Conservation (phyloP, 2,797 vertebrate species). For the Tenualosa thibaudeaui region DNA sequence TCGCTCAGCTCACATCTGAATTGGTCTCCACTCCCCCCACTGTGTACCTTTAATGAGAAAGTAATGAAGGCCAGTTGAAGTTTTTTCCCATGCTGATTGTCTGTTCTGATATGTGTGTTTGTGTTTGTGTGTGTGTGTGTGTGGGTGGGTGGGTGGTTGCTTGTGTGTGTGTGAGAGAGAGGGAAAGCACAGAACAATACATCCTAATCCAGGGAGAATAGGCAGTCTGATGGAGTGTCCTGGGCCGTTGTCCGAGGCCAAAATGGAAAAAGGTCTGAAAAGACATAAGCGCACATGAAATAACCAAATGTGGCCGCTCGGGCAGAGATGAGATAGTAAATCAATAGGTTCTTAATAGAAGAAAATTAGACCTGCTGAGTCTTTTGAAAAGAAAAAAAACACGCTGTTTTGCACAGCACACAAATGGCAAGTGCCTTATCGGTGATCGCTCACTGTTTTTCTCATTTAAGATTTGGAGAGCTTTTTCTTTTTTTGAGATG, state of each 20-base stretch:
- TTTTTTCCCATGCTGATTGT: neutral
- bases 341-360: constrained; percentile 15
- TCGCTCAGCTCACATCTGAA: neutral
- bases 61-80: constrained; percentile 17
- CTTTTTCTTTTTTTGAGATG: neutral
- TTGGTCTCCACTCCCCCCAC: neutral
- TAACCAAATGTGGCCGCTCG: neutral
- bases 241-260: neutral
- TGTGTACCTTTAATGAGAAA: constrained; percentile 20
- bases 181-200: neutral
- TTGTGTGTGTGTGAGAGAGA: neutral
- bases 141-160: neutral
- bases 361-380: neutral
- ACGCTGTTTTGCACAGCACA: neutral
- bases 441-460: neutral
- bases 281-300: neutral
- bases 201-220: neutral
- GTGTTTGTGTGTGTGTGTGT: neutral
- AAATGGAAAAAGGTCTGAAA: neutral
- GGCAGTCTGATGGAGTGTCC: neutral
- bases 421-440: neutral
- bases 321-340: neutral
- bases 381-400: constrained; percentile 19
- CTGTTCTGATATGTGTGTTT: neutral
- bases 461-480: neutral